These are phyloP conservation scores for Tenthredo livida DNA, from an alignment of 2,888 invertebrate species.

Conservation along the genomic window DNA sequence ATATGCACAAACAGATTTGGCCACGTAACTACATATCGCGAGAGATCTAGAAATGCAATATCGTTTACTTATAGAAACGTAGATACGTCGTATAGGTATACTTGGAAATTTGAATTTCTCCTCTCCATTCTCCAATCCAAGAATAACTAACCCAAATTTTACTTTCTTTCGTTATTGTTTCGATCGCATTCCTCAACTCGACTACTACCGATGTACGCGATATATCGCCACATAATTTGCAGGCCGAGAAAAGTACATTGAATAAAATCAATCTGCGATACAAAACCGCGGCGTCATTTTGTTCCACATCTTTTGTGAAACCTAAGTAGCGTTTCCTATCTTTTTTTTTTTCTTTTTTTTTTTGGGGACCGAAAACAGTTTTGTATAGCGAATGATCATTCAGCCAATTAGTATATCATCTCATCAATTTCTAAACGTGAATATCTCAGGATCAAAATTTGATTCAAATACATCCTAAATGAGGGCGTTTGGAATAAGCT, in stretches of 20 bases:
- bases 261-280: neutral
- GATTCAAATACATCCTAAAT: neutral
- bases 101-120: slow-evolving; percentile 48
- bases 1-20: slow-evolving; percentile 21
- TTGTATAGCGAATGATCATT: neutral
- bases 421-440: neutral
- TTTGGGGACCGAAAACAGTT: neutral
- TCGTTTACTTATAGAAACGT: neutral
- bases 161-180: slow-evolving; percentile 23
- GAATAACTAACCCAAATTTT: slow-evolving; percentile 31
- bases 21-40: slow-evolving; percentile 34
- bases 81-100: neutral
- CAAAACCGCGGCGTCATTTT: neutral
- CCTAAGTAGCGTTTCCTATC: too few species aligned
- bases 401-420: neutral
- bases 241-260: neutral
- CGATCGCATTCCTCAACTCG: neutral
- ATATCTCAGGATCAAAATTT: neutral
- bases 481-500: neutral
- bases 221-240: neutral
- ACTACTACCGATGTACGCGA: too few species aligned
- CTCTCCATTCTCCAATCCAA: slow-evolving; percentile 31
- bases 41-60: slow-evolving; percentile 44
- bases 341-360: neutral
- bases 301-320: neutral